phyloP scores from a whole-genome alignment of 2,888 invertebrate genomes.

The Dendrolimus pini region DNA sequence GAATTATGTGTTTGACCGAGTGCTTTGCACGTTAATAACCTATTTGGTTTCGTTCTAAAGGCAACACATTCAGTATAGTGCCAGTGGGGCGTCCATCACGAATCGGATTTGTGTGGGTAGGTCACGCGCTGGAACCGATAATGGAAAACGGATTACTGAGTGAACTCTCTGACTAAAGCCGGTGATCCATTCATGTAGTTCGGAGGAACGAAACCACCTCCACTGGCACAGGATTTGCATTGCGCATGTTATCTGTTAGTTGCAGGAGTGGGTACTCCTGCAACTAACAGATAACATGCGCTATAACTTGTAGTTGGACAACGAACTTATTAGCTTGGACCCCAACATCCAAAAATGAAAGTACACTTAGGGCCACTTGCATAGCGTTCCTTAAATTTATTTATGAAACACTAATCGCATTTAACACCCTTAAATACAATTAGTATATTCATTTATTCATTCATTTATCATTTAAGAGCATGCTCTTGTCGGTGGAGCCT shows the following conservation, averaged over 20 bases:
- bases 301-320: background rate
- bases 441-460: no score
- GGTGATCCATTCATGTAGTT: conserved; percentile 15
- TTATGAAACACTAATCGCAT: no score
- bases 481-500: no score
- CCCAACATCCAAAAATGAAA: background rate
- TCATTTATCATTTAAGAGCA: no score
- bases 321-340: background rate
- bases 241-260: background rate
- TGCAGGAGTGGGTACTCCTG: background rate
- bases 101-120: conserved; percentile 30
- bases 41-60: conserved; percentile 30
- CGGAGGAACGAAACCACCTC: conserved; percentile 16
- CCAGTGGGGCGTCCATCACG: conserved; percentile 29
- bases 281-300: background rate
- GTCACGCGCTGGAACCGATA: conserved; percentile 34
- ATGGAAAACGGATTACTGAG: conserved; percentile 51
- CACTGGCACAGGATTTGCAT: conserved; percentile 13
- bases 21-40: conserved; percentile 45
- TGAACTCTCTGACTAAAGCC: conserved; percentile 32
- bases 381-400: no score
- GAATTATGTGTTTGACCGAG: conserved; percentile 1
- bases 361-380: no score
- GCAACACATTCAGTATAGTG: conserved; percentile 28
- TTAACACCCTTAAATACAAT: no score